Base-by-base conservation (phyloP, 2,113 vertebrate genomes). In the Siniperca knerii region DNA sequence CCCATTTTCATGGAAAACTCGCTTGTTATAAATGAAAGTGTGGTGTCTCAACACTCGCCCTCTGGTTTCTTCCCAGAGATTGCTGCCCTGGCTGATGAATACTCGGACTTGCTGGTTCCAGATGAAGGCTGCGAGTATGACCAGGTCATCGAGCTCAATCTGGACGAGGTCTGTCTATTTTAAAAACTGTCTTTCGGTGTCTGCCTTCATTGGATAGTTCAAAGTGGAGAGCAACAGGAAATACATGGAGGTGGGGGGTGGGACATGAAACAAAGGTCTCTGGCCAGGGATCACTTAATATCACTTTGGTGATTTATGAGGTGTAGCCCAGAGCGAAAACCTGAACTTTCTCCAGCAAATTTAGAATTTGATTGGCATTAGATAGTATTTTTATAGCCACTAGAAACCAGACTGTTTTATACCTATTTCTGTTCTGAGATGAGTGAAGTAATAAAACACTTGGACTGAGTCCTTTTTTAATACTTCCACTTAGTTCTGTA, bases 91-190 rank as follows among this genome's bases (percentile, higher is more conserved):
- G 92, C 98, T 0, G 97, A 99, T 11, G 94, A 98, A 84, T 97
- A 97, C 94, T 91, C 97, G 40, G 96, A 97, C 61, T 78, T 97
- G 80, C 91, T 99, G 93, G 96, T 98, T 6, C 98, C 98, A 0
- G 98, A 99, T 89, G 76, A 96, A 70, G 98, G 97, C 80, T 98
- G 97, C 93, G 90, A 97, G 0, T 99, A 99, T 13, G 98, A 99
- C 95, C 95, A 99, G 75, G 1, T 98, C 89, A 96, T 99, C 78
- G 97, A 99, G 93, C 93, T 99, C 90, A 98, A 99, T 93, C 96
- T 99, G 92, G 97, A 77, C 12, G 96, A 99, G 97, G 98, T 98
- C n/a, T 52, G 88, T 89, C 68, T 1, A 10, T 46, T 69, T 79
- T 81, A 68, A n/a, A n/a, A 50, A 50, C 4, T 0, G 25, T 61